These are phyloP conservation scores for Austrofundulus limnaeus DNA, from an alignment of 2,113 vertebrate genomes.

Conservation along the genomic window DNA sequence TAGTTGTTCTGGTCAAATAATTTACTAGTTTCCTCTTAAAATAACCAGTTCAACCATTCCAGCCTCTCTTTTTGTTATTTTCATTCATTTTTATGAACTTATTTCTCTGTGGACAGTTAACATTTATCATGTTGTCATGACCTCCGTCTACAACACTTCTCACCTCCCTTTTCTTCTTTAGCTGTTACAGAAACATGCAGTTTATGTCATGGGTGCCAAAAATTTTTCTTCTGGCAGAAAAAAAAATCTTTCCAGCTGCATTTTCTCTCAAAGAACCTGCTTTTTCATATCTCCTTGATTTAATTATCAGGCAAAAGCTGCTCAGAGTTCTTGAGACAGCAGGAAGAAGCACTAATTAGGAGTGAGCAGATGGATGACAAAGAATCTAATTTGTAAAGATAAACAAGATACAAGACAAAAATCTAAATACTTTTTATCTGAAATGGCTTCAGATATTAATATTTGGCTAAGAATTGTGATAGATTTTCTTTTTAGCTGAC, in stretches of 20 bases:
- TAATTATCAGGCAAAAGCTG: background rate
- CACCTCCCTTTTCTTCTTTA: background rate
- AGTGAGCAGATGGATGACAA: background rate
- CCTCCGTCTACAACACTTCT: background rate
- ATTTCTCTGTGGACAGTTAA: too few relatives aligned
- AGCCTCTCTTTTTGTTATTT: too few relatives aligned
- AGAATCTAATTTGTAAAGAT: background rate
- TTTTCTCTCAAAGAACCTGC: background rate
- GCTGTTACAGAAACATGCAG: conserved; percentile 3
- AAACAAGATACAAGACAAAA: too few relatives aligned
- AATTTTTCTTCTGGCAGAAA: background rate
- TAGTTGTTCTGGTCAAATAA: too few relatives aligned
- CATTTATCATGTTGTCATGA: conserved; percentile 13
- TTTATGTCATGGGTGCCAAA: background rate
- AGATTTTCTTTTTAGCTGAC: too few relatives aligned
- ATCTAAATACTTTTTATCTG: too few relatives aligned
- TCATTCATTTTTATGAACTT: too few relatives aligned
- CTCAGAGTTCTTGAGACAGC: background rate
- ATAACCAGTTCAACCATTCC: too few relatives aligned
- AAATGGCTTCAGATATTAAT: background rate
- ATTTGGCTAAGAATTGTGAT: background rate
- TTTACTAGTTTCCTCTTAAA: too few relatives aligned
- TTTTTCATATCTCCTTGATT: background rate
- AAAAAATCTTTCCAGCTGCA: conserved; percentile 4
- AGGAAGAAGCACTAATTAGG: background rate